Conservation (phyloP, 2,888 invertebrate genomes). For the Zootermopsis nevadensis region DNA sequence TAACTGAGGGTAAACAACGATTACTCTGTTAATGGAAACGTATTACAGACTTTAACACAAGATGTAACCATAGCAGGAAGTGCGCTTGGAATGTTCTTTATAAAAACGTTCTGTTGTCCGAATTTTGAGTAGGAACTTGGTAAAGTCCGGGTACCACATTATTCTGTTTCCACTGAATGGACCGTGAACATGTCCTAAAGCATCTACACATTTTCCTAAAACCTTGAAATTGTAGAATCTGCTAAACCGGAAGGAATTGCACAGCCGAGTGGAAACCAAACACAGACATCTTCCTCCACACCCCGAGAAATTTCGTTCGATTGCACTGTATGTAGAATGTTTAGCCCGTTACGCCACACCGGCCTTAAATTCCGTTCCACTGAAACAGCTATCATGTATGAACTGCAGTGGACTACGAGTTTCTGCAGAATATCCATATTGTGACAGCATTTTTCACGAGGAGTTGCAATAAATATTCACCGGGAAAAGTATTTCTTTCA, state of each 20-base stretch:
- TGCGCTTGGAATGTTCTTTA: not conserved
- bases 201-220: not conserved
- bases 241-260: not conserved
- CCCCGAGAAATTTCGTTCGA: too few species aligned
- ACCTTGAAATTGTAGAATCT: not conserved
- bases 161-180: not conserved
- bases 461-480: too few species aligned
- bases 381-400: not conserved
- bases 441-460: too few species aligned
- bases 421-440: not conserved
- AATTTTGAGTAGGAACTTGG: not conserved
- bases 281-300: not conserved
- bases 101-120: not conserved
- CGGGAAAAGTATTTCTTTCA: too few species aligned
- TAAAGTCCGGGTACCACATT: not conserved
- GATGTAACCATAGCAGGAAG: not conserved
- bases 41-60: not conserved
- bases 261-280: not conserved
- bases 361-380: not conserved
- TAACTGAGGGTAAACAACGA: not conserved
- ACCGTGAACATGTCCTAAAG: not conserved
- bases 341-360: not conserved
- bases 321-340: not conserved
- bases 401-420: not conserved
- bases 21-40: not conserved